Evolutionary conservation across 2,797 vertebrate genomes (phyloP).

Genomic region (Semaprochilodus insignis): DNA sequence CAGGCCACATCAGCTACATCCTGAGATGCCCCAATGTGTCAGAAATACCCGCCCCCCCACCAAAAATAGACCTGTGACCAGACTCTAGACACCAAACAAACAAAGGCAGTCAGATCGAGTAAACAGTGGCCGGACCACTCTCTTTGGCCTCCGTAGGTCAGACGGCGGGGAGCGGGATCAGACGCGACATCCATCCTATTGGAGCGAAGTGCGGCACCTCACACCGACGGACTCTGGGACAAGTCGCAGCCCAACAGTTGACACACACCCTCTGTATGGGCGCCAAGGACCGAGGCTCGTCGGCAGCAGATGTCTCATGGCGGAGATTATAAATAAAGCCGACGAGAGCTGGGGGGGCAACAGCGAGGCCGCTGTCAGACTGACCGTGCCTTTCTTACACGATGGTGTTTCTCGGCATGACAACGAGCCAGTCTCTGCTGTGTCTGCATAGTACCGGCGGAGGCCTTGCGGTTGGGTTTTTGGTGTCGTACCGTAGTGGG

Average conservation of each 20-base stretch:
- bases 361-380: constrained; percentile 65
- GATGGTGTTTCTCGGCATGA: constrained; percentile 48
- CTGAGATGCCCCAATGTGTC: constrained; percentile 69
- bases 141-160: constrained; percentile 73
- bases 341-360: constrained; percentile 71
- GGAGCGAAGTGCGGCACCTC: constrained; percentile 62
- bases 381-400: constrained; percentile 47
- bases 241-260: constrained; percentile 63
- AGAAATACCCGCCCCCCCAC: constrained; percentile 46
- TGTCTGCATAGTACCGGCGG: constrained; percentile 55
- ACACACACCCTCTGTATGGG: constrained; percentile 77
- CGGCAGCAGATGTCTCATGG: constrained; percentile 83
- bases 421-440: constrained; percentile 44
- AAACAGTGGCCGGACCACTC: constrained; percentile 71
- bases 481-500: constrained; percentile 41
- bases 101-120: constrained; percentile 77
- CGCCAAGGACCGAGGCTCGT: constrained; percentile 71
- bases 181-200: constrained; percentile 75
- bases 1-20: constrained; percentile 68
- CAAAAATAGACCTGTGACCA: constrained; percentile 73
- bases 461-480: constrained; percentile 49
- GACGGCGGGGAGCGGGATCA: constrained; percentile 66
- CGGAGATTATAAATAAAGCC: constrained; percentile 80
- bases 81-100: constrained; percentile 79
- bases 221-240: constrained; percentile 49